Conservation (phyloP, 2,888 invertebrate species). For the Lucinisca nassula region DNA sequence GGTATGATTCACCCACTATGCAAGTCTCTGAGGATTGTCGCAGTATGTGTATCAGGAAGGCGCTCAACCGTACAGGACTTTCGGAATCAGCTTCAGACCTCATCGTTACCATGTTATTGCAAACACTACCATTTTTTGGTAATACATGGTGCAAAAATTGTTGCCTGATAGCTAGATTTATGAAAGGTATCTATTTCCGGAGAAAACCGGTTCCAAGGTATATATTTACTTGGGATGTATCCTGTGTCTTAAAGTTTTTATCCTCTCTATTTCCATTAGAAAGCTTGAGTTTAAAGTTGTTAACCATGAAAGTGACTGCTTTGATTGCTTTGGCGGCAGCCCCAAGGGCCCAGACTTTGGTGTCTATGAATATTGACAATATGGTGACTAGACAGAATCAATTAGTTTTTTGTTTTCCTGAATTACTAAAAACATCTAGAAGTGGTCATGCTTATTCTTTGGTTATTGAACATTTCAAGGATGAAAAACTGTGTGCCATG, state of each 20-base stretch:
- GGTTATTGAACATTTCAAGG: not conserved
- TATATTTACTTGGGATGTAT: constrained; percentile 40
- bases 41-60: constrained; percentile 45
- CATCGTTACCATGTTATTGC: constrained; percentile 27
- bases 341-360: constrained; percentile 28
- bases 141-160: not conserved
- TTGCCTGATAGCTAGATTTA: constrained; percentile 29
- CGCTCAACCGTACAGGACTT: constrained; percentile 41
- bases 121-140: constrained; percentile 35
- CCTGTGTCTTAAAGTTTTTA: constrained; percentile 16
- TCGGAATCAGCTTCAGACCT: constrained; percentile 27
- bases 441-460: not conserved
- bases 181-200: constrained; percentile 38
- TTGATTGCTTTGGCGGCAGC: constrained; percentile 24
- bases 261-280: not conserved
- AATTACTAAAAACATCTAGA: not conserved
- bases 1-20: constrained; percentile 33
- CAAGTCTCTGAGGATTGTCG: constrained; percentile 21
- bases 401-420: not conserved
- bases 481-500: constrained; percentile 6
- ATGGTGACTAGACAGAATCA: not conserved
- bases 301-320: constrained; percentile 35
- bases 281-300: not conserved
- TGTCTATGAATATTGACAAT: not conserved
- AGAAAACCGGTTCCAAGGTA: constrained; percentile 32